Evolutionary conservation across 2,888 invertebrate genomes (phyloP).

Genomic region (Colletes collaris): DNA sequence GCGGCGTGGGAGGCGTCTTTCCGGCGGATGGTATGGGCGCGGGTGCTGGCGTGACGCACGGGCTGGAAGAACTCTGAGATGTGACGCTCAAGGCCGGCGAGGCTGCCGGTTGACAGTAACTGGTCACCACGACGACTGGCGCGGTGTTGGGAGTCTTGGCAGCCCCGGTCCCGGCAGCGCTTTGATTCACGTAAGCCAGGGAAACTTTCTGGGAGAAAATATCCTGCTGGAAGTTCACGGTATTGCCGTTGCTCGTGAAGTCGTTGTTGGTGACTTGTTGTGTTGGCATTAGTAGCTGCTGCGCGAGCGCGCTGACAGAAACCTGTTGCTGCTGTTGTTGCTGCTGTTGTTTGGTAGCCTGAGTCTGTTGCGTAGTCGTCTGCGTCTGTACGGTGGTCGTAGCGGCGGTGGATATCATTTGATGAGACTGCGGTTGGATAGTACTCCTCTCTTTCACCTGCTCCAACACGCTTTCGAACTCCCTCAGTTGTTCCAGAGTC

Average conservation of each 20-base stretch:
- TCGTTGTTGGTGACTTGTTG: conserved; percentile 65
- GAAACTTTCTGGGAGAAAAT: conserved; percentile 84
- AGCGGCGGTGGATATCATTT: conserved; percentile 67
- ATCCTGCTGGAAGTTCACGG: conserved; percentile 74
- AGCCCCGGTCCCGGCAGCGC: conserved; percentile 58
- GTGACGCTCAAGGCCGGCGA: conserved; percentile 85
- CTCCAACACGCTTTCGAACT: conserved; percentile 92
- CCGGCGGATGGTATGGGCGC: conserved; percentile 81
- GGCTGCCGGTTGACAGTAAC: conserved; percentile 84
- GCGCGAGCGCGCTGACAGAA: conserved; percentile 73
- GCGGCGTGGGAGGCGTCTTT: conserved; percentile 83
- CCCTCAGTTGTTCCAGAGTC: conserved; percentile 90
- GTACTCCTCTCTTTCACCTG: conserved; percentile 91
- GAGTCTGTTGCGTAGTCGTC: conserved; percentile 71
- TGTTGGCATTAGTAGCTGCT: conserved; percentile 78
- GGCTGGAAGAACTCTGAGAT: conserved; percentile 85
- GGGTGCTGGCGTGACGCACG: conserved; percentile 85
- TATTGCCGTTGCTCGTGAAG: conserved; percentile 74
- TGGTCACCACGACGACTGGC: conserved; percentile 85
- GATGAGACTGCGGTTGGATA: conserved; percentile 84
- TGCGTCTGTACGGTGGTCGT: conserved; percentile 78
- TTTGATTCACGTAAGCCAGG: conserved; percentile 84
- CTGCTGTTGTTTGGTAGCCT: conserved; percentile 44
- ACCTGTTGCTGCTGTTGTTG: conserved; percentile 71
- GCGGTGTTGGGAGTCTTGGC: conserved; percentile 82